Conservation (phyloP, 2,797 vertebrate genomes). For the Catostomus latipinnis region DNA sequence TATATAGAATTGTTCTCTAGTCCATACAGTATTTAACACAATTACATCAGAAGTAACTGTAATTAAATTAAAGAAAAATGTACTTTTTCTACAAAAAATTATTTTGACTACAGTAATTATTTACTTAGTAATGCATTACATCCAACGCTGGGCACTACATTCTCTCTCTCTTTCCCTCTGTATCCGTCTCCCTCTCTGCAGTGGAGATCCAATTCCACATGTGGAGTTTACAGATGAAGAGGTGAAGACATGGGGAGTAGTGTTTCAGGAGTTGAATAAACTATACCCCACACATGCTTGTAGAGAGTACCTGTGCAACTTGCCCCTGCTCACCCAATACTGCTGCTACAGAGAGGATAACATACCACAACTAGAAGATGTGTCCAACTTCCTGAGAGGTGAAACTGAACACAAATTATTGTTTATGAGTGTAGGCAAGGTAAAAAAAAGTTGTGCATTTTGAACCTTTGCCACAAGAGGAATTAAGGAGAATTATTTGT, state of each 20-base stretch:
- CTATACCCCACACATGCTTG: constrained; percentile 95
- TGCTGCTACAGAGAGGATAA: constrained; percentile 96
- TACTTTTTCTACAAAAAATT: no score
- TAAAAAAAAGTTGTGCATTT: neutral
- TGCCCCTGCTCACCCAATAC: constrained; percentile 90
- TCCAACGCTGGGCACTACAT: neutral
- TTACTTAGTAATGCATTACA: no score
- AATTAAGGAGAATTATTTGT: neutral
- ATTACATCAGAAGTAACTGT: no score
- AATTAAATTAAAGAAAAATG: no score
- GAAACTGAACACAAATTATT: neutral
- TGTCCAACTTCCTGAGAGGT: constrained; percentile 95
- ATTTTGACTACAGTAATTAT: no score
- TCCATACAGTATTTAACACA: no score
- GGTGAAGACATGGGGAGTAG: constrained; percentile 94
- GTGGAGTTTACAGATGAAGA: constrained; percentile 96
- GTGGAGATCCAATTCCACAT: constrained; percentile 89
- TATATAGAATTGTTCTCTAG: no score
- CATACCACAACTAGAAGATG: constrained; percentile 96
- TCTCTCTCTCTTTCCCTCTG: neutral
- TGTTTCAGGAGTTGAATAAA: constrained; percentile 93
- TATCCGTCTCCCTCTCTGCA: constrained; percentile 57
- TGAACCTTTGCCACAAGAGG: neutral
- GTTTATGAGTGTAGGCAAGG: neutral
- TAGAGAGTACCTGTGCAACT: constrained; percentile 92